Base-by-base conservation (phyloP, 2,888 invertebrate species). In the Hyppa rectilinea region DNA sequence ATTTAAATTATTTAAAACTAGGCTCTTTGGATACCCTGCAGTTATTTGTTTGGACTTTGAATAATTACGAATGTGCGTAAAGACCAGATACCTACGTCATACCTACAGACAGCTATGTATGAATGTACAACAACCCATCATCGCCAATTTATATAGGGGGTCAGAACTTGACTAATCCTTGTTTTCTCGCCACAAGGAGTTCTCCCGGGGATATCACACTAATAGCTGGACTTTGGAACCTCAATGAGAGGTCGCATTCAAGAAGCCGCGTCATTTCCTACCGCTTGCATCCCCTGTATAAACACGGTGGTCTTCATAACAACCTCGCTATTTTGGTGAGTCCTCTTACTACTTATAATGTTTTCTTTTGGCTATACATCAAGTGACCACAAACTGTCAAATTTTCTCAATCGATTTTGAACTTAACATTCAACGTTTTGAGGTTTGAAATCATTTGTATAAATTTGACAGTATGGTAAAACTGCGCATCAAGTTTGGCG, bases 251-350 rank as follows among this genome's bases (percentile, higher is more conserved):
- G 71, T 81, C 88, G 26, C 85, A 78, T 2, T 80, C 89, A 7
- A 92, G 91, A 81, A 91, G 87, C 60, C 90, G 95, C 17, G 85
- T 91, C 60, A 87, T 88, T 2, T 85, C 89, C 17, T 84, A 91
- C 38, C 82, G 90, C 45, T 49, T 90, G 10, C 92, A 95, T 77
- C 88, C 91, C 0, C 87, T 90, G 12, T 95, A 92, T 77, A 87
- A 82, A 47, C 84, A 88, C 4, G 92, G 91, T 2, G 87, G 87
- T 36, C 76, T 92, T n/a, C 88, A 85, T 3, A 84, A 93, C 61
- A 92, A 94, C 75, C 84, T 95, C 58, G 94, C 94, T 59, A 69
- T 95, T 47, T 80, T 96, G 89, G 95, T 82, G 53, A 80, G 78
- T 73, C 29, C 58, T 40, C 62, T n/a, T n/a, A n/a, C n/a, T 50